Base-by-base conservation (phyloP, 2,113 vertebrate species). In the Gymnorhina tibicen region DNA sequence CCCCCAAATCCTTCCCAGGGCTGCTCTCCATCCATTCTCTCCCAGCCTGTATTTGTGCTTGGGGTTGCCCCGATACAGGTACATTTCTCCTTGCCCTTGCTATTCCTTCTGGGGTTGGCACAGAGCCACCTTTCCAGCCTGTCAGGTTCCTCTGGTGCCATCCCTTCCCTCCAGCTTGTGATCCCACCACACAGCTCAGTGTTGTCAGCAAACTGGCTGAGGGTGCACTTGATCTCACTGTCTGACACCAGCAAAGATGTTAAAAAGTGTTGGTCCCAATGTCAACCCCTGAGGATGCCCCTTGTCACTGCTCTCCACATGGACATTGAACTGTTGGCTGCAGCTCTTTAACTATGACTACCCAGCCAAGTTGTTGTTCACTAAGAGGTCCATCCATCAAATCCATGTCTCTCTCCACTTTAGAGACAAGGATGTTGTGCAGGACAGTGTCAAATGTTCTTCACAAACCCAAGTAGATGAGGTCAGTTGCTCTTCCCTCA, bases 131-230 rank as follows among this genome's bases (percentile, higher is more conserved):
- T 89, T 58, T 81, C 37, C 50, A 33, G 22, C 37, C 35, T 81
- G 37, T 59, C 33, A 50, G 18, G 44, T 59, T 64, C 37, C 44
- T 81, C 27, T 44, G 33, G 33, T 81, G 60, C 52, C 27, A 33
- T 46, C 77, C 39, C 37, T 89, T 59, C 52, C 12, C 22, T 88
- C 32, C 33, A 56, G 2, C 0, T 0, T 39, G 33, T 44, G 44
- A 58, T 37, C 16, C 16, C 52, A 14, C 28, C 33, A 52, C 52
- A 46, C 33, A 74, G 4, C 23, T 67, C 37, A 41, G 26, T 52
- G 37, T 30, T 81, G 33, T 33, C 55, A 50, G 44, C 86, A 67
- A 52, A 33, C 28, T 81, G 37, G 18, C 37, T 39, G 44, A 52
- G 19, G 10, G 20, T 82, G 28, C 23, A 16, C 23, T 74, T 81